Conservation (phyloP, 2,113 vertebrate genomes). For the Pterocles burchelli region DNA sequence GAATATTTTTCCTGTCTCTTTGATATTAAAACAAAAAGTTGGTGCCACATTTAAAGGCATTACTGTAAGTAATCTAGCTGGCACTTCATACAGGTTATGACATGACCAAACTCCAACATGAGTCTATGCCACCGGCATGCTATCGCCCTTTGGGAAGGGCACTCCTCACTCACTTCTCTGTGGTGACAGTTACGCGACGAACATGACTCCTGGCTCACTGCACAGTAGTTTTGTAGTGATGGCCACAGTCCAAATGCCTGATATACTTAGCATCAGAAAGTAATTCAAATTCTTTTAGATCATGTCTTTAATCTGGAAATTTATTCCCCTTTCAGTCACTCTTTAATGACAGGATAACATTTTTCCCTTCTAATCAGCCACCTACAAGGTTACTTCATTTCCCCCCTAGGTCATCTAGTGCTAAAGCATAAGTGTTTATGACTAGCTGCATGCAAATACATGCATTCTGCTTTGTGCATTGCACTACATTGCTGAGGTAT, state of each 20-base stretch:
- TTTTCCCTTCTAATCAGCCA: conserved; percentile 31
- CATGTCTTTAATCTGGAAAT: conserved; percentile 5
- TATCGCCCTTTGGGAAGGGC: neutral
- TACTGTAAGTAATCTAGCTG: neutral
- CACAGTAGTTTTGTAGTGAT: neutral
- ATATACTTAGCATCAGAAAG: conserved; percentile 35
- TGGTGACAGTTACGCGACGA: neutral
- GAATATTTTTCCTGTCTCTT: neutral
- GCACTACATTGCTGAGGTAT: neutral
- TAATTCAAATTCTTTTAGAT: conserved; percentile 29
- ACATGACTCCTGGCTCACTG: neutral
- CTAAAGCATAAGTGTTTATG: neutral
- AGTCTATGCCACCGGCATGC: fast-evolving
- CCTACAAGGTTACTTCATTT: conserved; percentile 6
- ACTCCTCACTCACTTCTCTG: neutral
- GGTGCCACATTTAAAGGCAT: neutral
- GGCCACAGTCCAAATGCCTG: conserved; percentile 30
- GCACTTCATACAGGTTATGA: neutral
- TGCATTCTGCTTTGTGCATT: neutral
- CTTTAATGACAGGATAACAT: conserved; percentile 4
- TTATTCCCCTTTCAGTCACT: neutral
- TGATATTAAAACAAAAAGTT: neutral
- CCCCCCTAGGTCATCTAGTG: neutral
- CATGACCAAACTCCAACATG: fast-evolving
- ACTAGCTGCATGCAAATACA: conserved; percentile 7